phyloP scores from a whole-genome alignment of 2,888 invertebrate species.

The Mythimna loreyi region DNA sequence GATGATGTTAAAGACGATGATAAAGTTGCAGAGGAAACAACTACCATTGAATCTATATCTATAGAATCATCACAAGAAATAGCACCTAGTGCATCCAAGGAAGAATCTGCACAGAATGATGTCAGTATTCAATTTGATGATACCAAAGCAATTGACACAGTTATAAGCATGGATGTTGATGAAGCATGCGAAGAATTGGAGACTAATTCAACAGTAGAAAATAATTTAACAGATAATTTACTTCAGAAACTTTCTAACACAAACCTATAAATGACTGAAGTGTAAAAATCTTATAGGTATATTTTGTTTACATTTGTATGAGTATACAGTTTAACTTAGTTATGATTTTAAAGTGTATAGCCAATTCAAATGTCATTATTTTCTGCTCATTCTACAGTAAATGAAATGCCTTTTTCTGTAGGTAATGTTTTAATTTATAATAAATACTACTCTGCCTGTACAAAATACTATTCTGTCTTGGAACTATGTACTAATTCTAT shows the following conservation, averaged over 20 bases:
- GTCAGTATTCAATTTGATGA: conserved; percentile 13
- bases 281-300: conserved; percentile 13
- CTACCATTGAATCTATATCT: conserved; percentile 21
- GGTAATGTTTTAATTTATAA: neutral
- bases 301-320: conserved; percentile 21
- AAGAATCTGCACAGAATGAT: neutral
- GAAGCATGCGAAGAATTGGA: conserved; percentile 10
- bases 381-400: conserved; percentile 6
- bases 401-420: conserved; percentile 7
- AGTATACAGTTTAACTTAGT: conserved; percentile 9
- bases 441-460: conserved; percentile 1
- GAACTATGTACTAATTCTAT: conserved; percentile 6
- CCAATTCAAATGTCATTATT: conserved; percentile 3
- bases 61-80: conserved; percentile 36
- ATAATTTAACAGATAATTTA: conserved; percentile 16
- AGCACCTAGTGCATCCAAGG: conserved; percentile 7
- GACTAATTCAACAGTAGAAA: conserved; percentile 12
- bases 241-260: conserved; percentile 21
- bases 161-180: conserved; percentile 55
- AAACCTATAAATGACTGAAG: conserved; percentile 37
- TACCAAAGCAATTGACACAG: conserved; percentile 11
- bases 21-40: conserved; percentile 20
- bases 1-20: conserved; percentile 20
- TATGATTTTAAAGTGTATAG: conserved; percentile 1
- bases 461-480: neutral